Percentiles rank a stretch among this genome's conserved stretches.
These are phyloP conservation scores for Chymomyza fuscimana DNA, from an alignment of 2,888 invertebrate species.

Conservation along the genomic window DNA sequence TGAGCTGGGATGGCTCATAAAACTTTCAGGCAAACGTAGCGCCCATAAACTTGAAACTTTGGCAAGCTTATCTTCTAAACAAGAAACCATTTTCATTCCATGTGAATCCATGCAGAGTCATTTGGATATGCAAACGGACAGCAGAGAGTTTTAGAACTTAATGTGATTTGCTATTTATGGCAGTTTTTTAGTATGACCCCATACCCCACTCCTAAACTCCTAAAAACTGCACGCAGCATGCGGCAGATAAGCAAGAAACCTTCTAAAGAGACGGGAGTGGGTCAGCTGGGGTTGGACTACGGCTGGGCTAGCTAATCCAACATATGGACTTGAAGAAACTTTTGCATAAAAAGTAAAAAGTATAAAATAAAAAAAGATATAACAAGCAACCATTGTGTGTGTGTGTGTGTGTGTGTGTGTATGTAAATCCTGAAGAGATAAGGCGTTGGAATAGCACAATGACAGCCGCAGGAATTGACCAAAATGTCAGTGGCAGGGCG, in stretches of 20 bases:
- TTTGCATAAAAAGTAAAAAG: conserved; percentile 47
- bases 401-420: conserved; percentile 27
- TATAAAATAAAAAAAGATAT: conserved; percentile 8
- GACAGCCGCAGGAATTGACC: conserved; percentile 75
- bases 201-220: neutral
- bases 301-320: conserved; percentile 49
- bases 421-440: conserved; percentile 78
- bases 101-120: neutral
- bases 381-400: conserved; percentile 32
- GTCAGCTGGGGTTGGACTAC: neutral
- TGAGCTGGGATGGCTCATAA: neutral
- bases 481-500: conserved; percentile 45
- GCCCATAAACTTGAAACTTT: conserved; percentile 64
- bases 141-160: conserved; percentile 58
- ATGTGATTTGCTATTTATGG: conserved; percentile 75
- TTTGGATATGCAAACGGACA: conserved; percentile 10
- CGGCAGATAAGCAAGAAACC: conserved; percentile 26
- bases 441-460: conserved; percentile 77
- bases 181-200: conserved; percentile 36
- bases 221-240: neutral
- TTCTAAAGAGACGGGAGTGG: neutral
- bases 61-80: conserved; percentile 58
- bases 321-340: conserved; percentile 74
- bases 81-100: neutral
- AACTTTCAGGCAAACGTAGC: conserved; percentile 49